Base-by-base conservation (phyloP, 1,140 invertebrate species). In the Lysiphlebus fabarum region DNA sequence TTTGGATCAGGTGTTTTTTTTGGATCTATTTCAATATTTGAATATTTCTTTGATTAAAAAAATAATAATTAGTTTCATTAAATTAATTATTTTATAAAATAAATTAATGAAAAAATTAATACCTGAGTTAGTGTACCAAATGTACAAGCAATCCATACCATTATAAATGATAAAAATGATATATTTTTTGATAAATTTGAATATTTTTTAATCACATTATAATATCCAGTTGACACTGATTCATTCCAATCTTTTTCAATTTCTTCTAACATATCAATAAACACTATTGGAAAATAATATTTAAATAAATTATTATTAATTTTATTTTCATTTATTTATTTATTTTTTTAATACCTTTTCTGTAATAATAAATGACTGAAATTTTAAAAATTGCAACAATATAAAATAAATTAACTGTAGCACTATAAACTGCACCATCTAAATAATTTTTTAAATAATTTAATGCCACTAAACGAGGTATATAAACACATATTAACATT, bases 211-310 rank as follows among this genome's bases (percentile, higher is more conserved):
- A 65, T 62, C 7, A 38, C 45, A 42, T 55, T 36, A 0, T 10
- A 43, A 9, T 59, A 55, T 38, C 58, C 33, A 6, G 40, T 34
- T 17, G 58, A 43, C 11, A 48, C 56, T 11, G 56, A 1, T 9
- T 14, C 34, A 7, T 53, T 58, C 64, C 64, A 67, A 40, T 67
- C 64, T 6, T 58, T 44, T 9, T 38, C 37, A 38, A 67, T 64
- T 38, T 36, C 12, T 3, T 57, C 48, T n/a, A 66, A 51, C 26
- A 66, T 47, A 33, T 41, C 9, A 10, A n/a, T 9, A 26, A 63
- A 33, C 7, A 57, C 62, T 66, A n/a, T 38, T 34, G 6, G 14
- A 7, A 49, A 44, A 26, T 14, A 26, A 26, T 26, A 26, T 4
- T 1, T 4, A 26, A 26, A 4, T 26, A 26, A 26, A 26, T 26